phyloP scores from a whole-genome alignment of 1,140 invertebrate species.

The Atta texana region DNA sequence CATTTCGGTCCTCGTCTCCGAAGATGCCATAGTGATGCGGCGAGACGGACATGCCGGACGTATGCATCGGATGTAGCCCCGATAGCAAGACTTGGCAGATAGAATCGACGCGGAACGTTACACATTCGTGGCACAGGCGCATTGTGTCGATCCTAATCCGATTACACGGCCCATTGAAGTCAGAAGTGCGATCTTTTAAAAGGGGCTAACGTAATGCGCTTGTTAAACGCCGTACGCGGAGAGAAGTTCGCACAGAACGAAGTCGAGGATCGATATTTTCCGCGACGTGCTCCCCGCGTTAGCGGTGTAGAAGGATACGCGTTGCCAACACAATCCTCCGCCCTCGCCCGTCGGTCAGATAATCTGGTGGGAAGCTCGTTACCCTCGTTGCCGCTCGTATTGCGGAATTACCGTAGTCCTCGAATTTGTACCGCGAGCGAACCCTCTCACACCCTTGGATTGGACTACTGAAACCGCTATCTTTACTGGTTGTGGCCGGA shows the following conservation, averaged over 20 bases:
- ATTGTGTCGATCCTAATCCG: slow-evolving; percentile 84
- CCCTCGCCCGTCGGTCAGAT: slow-evolving; percentile 65
- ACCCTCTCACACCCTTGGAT: not conserved
- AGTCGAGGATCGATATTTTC: slow-evolving; percentile 81
- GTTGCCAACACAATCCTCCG: slow-evolving; percentile 68
- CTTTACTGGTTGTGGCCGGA: slow-evolving; percentile 40
- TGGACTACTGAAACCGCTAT: slow-evolving; percentile 26
- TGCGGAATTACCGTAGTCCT: slow-evolving; percentile 74
- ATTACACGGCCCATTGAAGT: slow-evolving; percentile 86
- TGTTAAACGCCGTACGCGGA: slow-evolving; percentile 79
- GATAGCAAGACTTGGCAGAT: slow-evolving; percentile 78
- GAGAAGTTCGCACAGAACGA: slow-evolving; percentile 17
- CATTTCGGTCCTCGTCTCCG: not conserved
- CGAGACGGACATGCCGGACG: slow-evolving; percentile 21
- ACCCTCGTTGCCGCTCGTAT: slow-evolving; percentile 75
- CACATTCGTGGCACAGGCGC: slow-evolving; percentile 71
- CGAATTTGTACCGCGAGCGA: slow-evolving; percentile 75
- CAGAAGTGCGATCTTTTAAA: slow-evolving; percentile 85
- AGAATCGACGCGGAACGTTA: slow-evolving; percentile 79
- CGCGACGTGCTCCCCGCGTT: slow-evolving; percentile 63
- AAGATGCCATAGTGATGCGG: slow-evolving; percentile 4
- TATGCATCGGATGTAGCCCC: slow-evolving; percentile 45
- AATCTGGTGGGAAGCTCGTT: slow-evolving; percentile 80
- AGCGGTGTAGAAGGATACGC: slow-evolving; percentile 59
- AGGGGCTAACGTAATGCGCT: slow-evolving; percentile 81